Evolutionary conservation across 2,888 invertebrate species (phyloP), one percentile per base, ranked within the genome.

Genomic region (Chironomus riparius): DNA sequence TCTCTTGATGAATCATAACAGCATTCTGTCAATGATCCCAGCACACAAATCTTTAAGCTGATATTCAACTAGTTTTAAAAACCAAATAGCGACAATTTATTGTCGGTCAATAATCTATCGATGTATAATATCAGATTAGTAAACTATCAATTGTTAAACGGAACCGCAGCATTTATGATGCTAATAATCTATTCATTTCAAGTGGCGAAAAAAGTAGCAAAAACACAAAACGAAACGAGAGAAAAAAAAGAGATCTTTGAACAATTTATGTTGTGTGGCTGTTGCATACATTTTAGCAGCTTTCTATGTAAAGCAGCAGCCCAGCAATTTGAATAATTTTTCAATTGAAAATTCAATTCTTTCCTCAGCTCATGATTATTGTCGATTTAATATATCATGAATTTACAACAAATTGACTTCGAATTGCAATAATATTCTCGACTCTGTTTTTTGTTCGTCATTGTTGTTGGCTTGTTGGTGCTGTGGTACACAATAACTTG

Each of bases 241-340:
- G 56, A 56, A 2, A 38, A 2, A 10, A 38, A 38, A 38, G n/a
- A 28, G 6, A 28, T 50, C 50, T 50, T 24, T 24, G 22, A 24
- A 50, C 50, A 15, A 56, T 56, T 56, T 56, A 56, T 56, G 18
- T 56, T 56, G 56, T 56, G 56, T 56, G 18, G 56, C 56, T 56
- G 56, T 56, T 56, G 56, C 56, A 56, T 56, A 18, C 18, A 56
- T 56, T 56, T 56, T 56, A 56, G 56, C 56, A 38, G 56, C 56
- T 56, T 56, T 50, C 18, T 56, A 56, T 56, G 18, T 56, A 7
- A 15, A 18, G n/a, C 7, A 56, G 18, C n/a, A 15, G 18, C n/a
- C 15, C 4, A 56, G 18, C 21, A 71, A 71, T 71, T 71, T 71
- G 71, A 71, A 71, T 71, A 56, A 56, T 71, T 69, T 70, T 71